Percentiles rank a stretch among this genome's conserved stretches.
phyloP scores from a whole-genome alignment of 1,140 invertebrate genomes.

The Apis cerana region DNA sequence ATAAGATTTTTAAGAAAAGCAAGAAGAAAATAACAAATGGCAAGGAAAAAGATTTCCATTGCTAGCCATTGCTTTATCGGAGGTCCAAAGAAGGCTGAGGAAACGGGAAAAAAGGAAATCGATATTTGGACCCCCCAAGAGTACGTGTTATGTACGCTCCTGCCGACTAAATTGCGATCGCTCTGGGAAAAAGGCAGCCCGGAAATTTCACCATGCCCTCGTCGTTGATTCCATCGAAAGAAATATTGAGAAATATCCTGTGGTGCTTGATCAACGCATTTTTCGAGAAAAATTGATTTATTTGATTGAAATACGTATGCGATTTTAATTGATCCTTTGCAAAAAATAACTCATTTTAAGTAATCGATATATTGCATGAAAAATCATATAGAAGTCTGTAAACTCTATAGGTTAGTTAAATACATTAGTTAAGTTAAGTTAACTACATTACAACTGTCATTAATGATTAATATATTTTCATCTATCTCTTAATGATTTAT shows the following conservation, averaged over 20 bases:
- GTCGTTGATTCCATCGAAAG: not conserved
- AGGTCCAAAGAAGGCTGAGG: slow-evolving; percentile 7
- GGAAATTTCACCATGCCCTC: slow-evolving; percentile 49
- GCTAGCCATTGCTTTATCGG: slow-evolving; percentile 35
- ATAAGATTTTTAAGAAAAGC: not conserved
- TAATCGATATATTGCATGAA: no score
- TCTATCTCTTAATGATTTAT: not conserved
- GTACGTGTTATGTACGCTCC: slow-evolving; percentile 59
- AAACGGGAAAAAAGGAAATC: slow-evolving; percentile 51
- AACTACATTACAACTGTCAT: no score
- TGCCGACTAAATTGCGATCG: slow-evolving; percentile 59
- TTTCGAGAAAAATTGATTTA: slow-evolving; percentile 11
- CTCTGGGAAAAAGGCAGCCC: slow-evolving; percentile 39
- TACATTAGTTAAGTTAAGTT: no score
- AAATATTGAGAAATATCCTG: slow-evolving; percentile 7
- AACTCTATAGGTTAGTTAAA: no score
- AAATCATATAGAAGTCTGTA: no score
- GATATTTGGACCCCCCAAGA: slow-evolving; percentile 62
- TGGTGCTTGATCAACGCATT: not conserved
- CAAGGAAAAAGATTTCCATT: slow-evolving; percentile 11
- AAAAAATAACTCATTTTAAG: not conserved
- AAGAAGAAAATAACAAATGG: slow-evolving; percentile 7
- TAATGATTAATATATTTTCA: not conserved
- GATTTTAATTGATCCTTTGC: not conserved
- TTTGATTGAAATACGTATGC: not conserved